Evolutionary conservation across 2,113 vertebrate species (phyloP).

Genomic region (Ahaetulla prasina): DNA sequence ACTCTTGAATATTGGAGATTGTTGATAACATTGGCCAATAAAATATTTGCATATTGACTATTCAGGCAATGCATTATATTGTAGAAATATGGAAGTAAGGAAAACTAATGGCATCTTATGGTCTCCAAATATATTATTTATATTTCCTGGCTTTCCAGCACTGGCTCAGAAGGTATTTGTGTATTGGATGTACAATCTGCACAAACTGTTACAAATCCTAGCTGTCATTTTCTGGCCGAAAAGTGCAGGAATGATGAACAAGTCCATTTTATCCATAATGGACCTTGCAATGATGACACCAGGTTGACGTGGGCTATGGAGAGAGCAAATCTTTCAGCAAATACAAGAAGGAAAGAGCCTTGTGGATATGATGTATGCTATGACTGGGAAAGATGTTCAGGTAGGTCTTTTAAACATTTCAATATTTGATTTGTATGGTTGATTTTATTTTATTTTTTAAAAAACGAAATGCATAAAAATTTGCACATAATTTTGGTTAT

Average conservation of each 20-base stretch:
- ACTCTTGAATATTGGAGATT: background rate
- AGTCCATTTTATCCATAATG: slow-evolving; percentile 73
- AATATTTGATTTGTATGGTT: background rate
- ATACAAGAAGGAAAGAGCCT: slow-evolving; percentile 71
- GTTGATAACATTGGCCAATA: too few species aligned
- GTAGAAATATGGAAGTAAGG: background rate
- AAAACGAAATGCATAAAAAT: background rate
- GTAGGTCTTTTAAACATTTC: slow-evolving; percentile 54
- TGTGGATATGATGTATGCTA: slow-evolving; percentile 84
- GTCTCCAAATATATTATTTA: slow-evolving; percentile 8
- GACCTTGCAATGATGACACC: slow-evolving; percentile 59
- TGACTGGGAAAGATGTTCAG: slow-evolving; percentile 88
- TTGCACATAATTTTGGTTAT: background rate
- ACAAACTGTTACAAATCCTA: slow-evolving; percentile 67
- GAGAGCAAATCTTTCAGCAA: slow-evolving; percentile 69
- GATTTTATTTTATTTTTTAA: background rate
- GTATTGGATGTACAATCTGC: slow-evolving; percentile 67
- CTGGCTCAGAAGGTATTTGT: slow-evolving; percentile 74
- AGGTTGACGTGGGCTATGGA: slow-evolving; percentile 77
- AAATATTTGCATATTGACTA: background rate
- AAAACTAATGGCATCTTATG: background rate
- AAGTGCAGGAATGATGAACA: slow-evolving; percentile 75
- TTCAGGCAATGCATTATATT: background rate
- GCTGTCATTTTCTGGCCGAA: slow-evolving; percentile 75
- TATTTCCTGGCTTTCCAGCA: slow-evolving; percentile 56